Base-by-base conservation (phyloP, 2,113 vertebrate species). In the Columbina picui region DNA sequence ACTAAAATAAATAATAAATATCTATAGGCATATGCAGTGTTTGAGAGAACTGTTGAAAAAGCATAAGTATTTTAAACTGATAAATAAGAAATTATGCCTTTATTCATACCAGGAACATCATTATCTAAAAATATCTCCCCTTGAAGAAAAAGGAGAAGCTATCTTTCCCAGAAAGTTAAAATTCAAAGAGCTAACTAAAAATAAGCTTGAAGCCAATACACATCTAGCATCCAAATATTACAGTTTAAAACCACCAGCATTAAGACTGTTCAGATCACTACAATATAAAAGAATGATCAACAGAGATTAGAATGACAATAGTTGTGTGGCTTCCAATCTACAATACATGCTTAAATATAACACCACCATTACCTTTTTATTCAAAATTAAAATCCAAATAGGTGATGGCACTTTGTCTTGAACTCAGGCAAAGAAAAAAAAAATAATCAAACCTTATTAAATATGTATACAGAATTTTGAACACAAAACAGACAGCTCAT, bases 1-100 rank as follows among this genome's bases (percentile, higher is more conserved):
- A 99, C 99, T 99, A 60, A 56, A 96, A 82, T 2, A 64, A 45
- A 77, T 3, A 71, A 78, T 17, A 61, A 17, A 26, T 34, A 70
- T 4, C 5, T 36, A 29, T 1, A 41, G 18, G 5, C 4, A 30
- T 4, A 45, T 8, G 23, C 4, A 12, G 36, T 29, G 53, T 27
- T 55, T 38, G 45, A 65, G 30, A 80, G 18, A 80, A 49, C 14
- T 29, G 30, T 0, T 70, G 36, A 57, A 49, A 59, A 80, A 53
- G 4, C 17, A 3, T 10, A 93, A 39, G 7, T 60, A 53, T 14
- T 93, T 81, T 80, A n/a, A 82, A 87, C 2, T 34, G 25, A 49
- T 29, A 61, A 70, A 43, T 56, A 65, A 70, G 14, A 89, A 78
- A 61, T 8, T 15, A 2, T 63, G 10, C 57, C 11, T 78, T 74